These are phyloP conservation scores for Megathymus violae DNA, from an alignment of 1,140 invertebrate genomes.

Conservation along the genomic window DNA sequence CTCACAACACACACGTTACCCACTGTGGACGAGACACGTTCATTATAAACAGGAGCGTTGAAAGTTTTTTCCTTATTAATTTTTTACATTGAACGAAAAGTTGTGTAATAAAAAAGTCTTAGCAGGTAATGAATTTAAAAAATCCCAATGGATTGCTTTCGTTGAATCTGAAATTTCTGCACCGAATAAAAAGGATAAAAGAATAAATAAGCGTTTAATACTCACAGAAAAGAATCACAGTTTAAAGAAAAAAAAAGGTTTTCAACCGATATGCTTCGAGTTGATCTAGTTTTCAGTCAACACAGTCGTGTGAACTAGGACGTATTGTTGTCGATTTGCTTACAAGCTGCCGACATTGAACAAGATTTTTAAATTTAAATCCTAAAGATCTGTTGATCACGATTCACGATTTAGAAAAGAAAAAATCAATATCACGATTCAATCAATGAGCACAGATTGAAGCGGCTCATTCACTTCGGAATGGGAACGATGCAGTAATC, in stretches of 20 bases:
- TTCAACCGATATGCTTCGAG: background rate
- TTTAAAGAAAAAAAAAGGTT: conserved; percentile 1
- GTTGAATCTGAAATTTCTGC: conserved; percentile 45
- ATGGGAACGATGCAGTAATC: conserved; percentile 23
- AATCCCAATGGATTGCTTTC: conserved; percentile 42
- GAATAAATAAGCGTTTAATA: conserved; percentile 38
- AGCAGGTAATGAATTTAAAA: conserved; percentile 4
- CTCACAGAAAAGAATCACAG: background rate
- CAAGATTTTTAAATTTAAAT: conserved; percentile 7
- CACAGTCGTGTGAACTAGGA: conserved; percentile 3
- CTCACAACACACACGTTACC: too few species aligned
- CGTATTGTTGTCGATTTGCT: conserved; percentile 16
- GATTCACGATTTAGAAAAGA: conserved; percentile 24
- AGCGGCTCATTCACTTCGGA: conserved; percentile 5
- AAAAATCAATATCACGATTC: conserved; percentile 24
- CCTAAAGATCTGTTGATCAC: conserved; percentile 38
- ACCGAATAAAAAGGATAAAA: conserved; percentile 34
- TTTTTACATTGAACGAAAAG: conserved; percentile 14
- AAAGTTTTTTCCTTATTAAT: conserved; percentile 11
- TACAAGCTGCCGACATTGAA: conserved; percentile 1
- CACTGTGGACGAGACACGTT: background rate
- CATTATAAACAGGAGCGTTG: background rate
- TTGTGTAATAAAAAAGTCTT: conserved; percentile 7
- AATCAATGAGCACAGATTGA: background rate
- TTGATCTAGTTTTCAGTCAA: conserved; percentile 2